Percentiles rank a stretch among this genome's conserved stretches.
phyloP scores from a whole-genome alignment of 2,888 invertebrate species.

The Ophion obscuratus region DNA sequence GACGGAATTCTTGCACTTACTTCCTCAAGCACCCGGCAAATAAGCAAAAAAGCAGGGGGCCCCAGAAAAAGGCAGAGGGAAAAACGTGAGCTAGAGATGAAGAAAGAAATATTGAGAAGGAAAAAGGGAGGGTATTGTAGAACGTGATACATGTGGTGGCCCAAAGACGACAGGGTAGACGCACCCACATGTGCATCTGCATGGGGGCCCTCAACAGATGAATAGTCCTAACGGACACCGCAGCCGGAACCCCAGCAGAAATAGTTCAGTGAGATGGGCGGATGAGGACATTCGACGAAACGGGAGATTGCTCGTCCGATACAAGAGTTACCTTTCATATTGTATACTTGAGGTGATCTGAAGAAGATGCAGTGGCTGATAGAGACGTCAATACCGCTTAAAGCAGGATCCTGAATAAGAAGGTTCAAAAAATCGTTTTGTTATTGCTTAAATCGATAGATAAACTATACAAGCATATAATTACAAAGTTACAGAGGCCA shows the following conservation, averaged over 20 bases:
- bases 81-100: conserved; percentile 13
- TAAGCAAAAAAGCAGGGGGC: too few relatives aligned
- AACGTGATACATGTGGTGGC: conserved; percentile 42
- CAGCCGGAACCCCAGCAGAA: conserved; percentile 33
- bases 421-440: too few relatives aligned
- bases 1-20: conserved; percentile 37
- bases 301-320: conserved; percentile 39
- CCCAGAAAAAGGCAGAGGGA: not conserved
- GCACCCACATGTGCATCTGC: conserved; percentile 66
- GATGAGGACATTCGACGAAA: conserved; percentile 51
- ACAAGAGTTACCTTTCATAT: conserved; percentile 35
- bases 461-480: too few relatives aligned
- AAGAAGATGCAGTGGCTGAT: too few relatives aligned
- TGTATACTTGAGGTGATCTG: not conserved
- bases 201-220: conserved; percentile 44
- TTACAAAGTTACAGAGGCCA: too few relatives aligned
- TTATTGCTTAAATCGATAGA: too few relatives aligned
- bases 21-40: too few relatives aligned
- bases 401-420: too few relatives aligned
- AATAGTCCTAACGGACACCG: conserved; percentile 45
- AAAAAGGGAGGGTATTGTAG: conserved; percentile 28
- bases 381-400: too few relatives aligned
- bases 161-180: conserved; percentile 37
- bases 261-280: conserved; percentile 52
- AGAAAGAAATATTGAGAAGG: too few relatives aligned